These are phyloP conservation scores for Mellivora capensis DNA, from an alignment of 2,113 vertebrate species.

Conservation along the genomic window DNA sequence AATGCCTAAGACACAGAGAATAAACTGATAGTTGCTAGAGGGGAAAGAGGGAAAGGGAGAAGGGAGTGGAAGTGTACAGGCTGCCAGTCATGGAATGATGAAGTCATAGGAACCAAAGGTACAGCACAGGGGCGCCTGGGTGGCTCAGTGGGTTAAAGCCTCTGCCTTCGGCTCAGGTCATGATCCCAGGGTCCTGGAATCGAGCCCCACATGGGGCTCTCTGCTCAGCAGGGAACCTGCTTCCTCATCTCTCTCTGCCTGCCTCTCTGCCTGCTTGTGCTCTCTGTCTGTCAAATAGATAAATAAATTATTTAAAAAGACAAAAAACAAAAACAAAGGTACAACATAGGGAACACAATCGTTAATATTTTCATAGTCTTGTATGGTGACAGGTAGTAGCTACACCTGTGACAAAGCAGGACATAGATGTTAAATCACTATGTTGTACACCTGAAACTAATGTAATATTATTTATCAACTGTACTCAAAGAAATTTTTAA, in stretches of 20 bases:
- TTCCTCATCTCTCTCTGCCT: no score
- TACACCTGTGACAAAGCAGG: not conserved
- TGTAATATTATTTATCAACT: not conserved
- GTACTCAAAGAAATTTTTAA: not conserved
- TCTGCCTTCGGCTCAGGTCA: no score
- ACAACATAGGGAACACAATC: not conserved
- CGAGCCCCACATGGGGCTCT: no score
- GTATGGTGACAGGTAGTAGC: not conserved
- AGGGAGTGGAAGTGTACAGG: not conserved
- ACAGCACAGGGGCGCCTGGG: no score
- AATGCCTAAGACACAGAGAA: not conserved
- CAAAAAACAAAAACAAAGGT: no score
- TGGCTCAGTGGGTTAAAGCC: no score
- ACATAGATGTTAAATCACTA: not conserved
- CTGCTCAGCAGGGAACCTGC: no score
- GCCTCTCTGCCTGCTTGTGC: no score
- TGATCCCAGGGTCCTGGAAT: no score
- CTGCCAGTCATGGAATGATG: not conserved
- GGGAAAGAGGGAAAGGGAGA: not conserved
- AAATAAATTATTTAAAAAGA: no score
- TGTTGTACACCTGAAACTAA: not conserved
- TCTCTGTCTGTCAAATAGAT: no score
- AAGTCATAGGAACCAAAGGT: not conserved
- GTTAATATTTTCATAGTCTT: not conserved
- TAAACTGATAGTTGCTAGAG: not conserved